A percentile compares a stretch with the other conserved stretches of the same genome.
These are phyloP conservation scores for Oligia latruncula DNA, from an alignment of 2,888 invertebrate genomes.

Conservation along the genomic window DNA sequence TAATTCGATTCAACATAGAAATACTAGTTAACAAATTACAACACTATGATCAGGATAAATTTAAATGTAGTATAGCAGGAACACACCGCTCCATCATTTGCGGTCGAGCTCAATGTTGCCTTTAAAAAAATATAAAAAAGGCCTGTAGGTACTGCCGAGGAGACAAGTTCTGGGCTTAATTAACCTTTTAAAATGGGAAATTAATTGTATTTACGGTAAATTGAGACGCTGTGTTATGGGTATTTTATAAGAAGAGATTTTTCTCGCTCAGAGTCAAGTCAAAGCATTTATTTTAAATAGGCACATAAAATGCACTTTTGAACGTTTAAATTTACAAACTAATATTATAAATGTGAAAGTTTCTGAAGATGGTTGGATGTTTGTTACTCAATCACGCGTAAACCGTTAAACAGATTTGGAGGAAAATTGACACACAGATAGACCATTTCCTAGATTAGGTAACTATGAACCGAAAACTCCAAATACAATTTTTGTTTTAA, in stretches of 20 bases:
- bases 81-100: slow-evolving; percentile 85
- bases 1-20: slow-evolving; percentile 55
- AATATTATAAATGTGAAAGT: too few relatives aligned
- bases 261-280: neutral
- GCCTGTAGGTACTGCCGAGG: slow-evolving; percentile 72
- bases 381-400: too few relatives aligned
- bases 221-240: slow-evolving; percentile 6
- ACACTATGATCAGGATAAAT: slow-evolving; percentile 83
- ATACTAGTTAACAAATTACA: slow-evolving; percentile 85
- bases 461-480: neutral
- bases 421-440: too few relatives aligned
- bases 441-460: too few relatives aligned
- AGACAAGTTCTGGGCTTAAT: slow-evolving; percentile 68
- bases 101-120: slow-evolving; percentile 77
- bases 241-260: neutral
- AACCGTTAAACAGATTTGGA: too few relatives aligned
- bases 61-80: slow-evolving; percentile 84
- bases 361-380: too few relatives aligned
- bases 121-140: slow-evolving; percentile 86
- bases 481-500: neutral
- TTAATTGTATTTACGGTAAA: slow-evolving; percentile 24
- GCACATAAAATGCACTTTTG: too few relatives aligned
- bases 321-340: too few relatives aligned
- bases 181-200: slow-evolving; percentile 36
- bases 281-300: too few relatives aligned